Evolutionary conservation across 2,113 vertebrate species (phyloP), one percentile per base, ranked within the genome.

Genomic region (Myocastor coypus): DNA sequence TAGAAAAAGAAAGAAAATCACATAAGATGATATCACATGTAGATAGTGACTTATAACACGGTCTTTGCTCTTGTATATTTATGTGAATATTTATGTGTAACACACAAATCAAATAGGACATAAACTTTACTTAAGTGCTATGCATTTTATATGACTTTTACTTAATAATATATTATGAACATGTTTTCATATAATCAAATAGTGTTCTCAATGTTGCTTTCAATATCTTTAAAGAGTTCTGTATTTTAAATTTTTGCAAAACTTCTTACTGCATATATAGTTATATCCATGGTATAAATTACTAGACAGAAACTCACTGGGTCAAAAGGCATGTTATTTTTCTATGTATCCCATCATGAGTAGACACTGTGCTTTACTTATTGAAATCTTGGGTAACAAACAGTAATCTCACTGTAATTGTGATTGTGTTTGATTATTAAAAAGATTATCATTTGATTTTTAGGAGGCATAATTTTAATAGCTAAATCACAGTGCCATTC

Each of bases 201-300:
- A 28, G 77, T 78, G 0, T 77, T 90, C 14, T 92, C 73, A 81
- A 94, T 73, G 16, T 89, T 64, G 16, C 84, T 97, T 59, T 2
- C 16, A 87, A 55, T 40, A 87, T 61, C 14, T 57, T 89, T 64
- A 78, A 89, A 83, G 0, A 52, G 16, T 17, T 1, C 46, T 57
- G 32, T 93, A 26, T 71, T 94, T 91, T 75, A 91, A 90, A 91
- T 30, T 50, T 12, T 90, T 83, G 82, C 42, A 63, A 87, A 84
- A 94, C 73, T 87, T 92, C 13, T 96, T 88, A 75, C 26, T 89
- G 55, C 4, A 61, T 87, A 17, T n/a, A 5, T 73, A 52, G 8
- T 37, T 78, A 68, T 61, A 61, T 88, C 57, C 30, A 91, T 50
- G 40, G 50, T 80, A 57, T 87, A 61, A 95, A 87, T 92, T 94